Percentiles rank a stretch among this genome's conserved stretches.
Evolutionary conservation across 2,797 vertebrate species (phyloP).

Genomic region (Caiman crocodilus): DNA sequence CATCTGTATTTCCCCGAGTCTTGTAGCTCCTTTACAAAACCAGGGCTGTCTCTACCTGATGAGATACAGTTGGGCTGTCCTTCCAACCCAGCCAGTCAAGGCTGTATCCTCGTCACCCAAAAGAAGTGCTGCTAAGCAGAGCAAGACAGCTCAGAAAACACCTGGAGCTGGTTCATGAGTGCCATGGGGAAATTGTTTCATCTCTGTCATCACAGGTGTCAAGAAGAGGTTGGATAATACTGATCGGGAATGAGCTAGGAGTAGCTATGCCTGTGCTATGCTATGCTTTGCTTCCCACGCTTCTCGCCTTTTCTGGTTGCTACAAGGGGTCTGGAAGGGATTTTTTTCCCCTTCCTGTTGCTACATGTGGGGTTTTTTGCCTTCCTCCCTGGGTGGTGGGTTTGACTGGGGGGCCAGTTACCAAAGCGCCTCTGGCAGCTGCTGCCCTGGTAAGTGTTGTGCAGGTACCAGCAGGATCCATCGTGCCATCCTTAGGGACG

Average conservation of each 20-base stretch:
- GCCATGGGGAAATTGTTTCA: neutral
- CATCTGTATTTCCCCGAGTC: accelerated
- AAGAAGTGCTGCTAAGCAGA: neutral
- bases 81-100: neutral
- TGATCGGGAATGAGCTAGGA: neutral
- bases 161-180: neutral
- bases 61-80: neutral
- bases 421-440: slow-evolving; percentile 88
- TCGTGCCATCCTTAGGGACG: slow-evolving; percentile 95
- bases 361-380: too few relatives aligned
- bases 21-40: accelerated
- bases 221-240: neutral
- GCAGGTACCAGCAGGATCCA: slow-evolving; percentile 97
- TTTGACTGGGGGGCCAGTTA: slow-evolving; percentile 59
- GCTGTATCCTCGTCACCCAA: neutral
- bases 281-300: too few relatives aligned
- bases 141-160: neutral
- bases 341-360: too few relatives aligned
- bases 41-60: neutral
- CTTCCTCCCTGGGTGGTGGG: too few relatives aligned
- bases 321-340: too few relatives aligned
- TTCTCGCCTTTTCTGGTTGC: too few relatives aligned
- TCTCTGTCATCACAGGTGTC: neutral
- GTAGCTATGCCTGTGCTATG: too few relatives aligned
- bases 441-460: slow-evolving; percentile 91